Evolutionary conservation across 2,113 vertebrate species (phyloP).

Genomic region (Meleagris gallopavo): DNA sequence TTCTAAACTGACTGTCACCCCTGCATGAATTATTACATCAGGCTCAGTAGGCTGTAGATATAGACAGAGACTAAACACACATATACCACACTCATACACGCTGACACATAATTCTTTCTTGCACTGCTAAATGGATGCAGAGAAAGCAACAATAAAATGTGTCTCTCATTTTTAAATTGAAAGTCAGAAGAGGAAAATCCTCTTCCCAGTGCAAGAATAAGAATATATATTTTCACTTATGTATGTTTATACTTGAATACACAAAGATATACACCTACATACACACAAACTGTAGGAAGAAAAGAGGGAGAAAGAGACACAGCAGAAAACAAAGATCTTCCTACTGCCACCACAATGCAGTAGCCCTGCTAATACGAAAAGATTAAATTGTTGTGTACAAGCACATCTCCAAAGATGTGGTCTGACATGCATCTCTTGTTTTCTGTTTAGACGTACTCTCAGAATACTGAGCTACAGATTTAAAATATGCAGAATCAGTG

Average conservation of each 20-base stretch:
- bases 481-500: not conserved
- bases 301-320: not conserved
- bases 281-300: not conserved
- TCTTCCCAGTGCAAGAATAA: constrained; percentile 19
- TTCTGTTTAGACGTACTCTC: constrained; percentile 38
- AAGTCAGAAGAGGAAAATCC: constrained; percentile 10
- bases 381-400: not conserved
- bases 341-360: not conserved
- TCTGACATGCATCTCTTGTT: not conserved
- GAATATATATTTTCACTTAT: not conserved
- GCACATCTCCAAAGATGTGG: not conserved
- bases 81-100: not conserved
- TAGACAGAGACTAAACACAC: constrained; percentile 6
- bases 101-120: constrained; percentile 33
- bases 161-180: not conserved
- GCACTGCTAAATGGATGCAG: constrained; percentile 29
- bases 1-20: constrained; percentile 60
- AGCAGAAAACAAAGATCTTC: not conserved
- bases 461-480: not conserved
- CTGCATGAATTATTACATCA: constrained; percentile 39
- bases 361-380: constrained; percentile 6
- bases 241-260: not conserved
- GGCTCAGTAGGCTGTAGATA: constrained; percentile 33
- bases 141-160: constrained; percentile 19
- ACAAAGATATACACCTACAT: not conserved